Conservation (phyloP, 1,140 invertebrate genomes). For the Protaetia brevitarsis region DNA sequence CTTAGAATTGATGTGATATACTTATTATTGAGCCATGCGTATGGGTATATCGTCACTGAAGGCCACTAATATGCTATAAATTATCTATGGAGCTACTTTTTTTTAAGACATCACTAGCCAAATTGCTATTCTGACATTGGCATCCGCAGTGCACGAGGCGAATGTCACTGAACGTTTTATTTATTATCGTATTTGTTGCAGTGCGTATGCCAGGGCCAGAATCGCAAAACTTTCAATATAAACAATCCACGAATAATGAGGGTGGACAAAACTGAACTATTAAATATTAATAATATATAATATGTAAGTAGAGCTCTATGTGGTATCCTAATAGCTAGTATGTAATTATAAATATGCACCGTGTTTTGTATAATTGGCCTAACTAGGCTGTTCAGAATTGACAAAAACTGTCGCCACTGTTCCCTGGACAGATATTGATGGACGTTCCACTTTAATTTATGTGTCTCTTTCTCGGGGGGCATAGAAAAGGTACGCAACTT, state of each 20-base stretch:
- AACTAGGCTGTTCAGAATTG: conserved; percentile 27
- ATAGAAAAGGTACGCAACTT: conserved; percentile 28
- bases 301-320: not conserved
- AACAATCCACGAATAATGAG: conserved; percentile 22
- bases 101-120: conserved; percentile 28
- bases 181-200: not conserved
- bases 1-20: conserved; percentile 25
- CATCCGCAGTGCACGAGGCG: conserved; percentile 2
- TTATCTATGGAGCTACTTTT: conserved; percentile 24
- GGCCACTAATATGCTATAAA: conserved; percentile 27
- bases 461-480: not conserved
- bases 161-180: not conserved
- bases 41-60: conserved; percentile 26
- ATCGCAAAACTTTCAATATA: conserved; percentile 24
- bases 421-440: conserved; percentile 22
- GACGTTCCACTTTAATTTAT: conserved; percentile 20
- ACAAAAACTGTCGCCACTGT: conserved; percentile 20
- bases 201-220: conserved; percentile 17
- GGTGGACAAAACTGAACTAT: conserved; percentile 21
- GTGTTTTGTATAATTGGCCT: conserved; percentile 24
- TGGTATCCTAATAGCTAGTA: conserved; percentile 16
- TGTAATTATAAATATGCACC: conserved; percentile 23
- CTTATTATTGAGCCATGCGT: conserved; percentile 28
- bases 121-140: conserved; percentile 19
- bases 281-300: not conserved